These are phyloP conservation scores for Mythimna ferrago DNA, from an alignment of 2,888 invertebrate genomes.

Conservation along the genomic window DNA sequence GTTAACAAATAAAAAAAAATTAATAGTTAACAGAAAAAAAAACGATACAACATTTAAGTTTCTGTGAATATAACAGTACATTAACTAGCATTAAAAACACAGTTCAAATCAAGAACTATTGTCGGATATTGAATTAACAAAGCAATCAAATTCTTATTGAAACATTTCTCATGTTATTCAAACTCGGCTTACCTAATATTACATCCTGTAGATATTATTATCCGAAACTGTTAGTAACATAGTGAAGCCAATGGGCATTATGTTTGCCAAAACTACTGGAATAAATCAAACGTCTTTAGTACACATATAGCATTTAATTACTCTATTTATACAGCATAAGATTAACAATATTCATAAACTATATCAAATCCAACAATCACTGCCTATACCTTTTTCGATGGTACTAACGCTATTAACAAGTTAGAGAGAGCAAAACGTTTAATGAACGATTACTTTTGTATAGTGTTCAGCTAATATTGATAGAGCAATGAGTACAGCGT, in stretches of 20 bases:
- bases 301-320: conserved; percentile 91
- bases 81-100: background rate
- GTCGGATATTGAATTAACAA: conserved; percentile 7
- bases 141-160: conserved; percentile 71
- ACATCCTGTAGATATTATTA: conserved; percentile 75
- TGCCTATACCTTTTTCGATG: conserved; percentile 88
- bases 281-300: conserved; percentile 87
- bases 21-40: background rate
- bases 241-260: conserved; percentile 72
- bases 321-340: conserved; percentile 90
- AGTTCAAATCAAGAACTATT: background rate
- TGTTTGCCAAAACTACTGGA: conserved; percentile 78
- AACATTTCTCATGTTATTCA: conserved; percentile 74
- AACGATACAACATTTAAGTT: background rate
- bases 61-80: background rate
- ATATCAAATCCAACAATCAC: conserved; percentile 91
- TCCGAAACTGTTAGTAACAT: conserved; percentile 77
- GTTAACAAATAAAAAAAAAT: background rate
- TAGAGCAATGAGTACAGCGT: conserved; percentile 75
- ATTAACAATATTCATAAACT: conserved; percentile 91
- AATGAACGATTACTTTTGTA: conserved; percentile 77
- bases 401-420: conserved; percentile 89
- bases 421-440: conserved; percentile 86
- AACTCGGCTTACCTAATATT: conserved; percentile 85
- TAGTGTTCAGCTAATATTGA: conserved; percentile 75